These are phyloP conservation scores for Manis javanica DNA, from an alignment of 2,797 vertebrate species.

Conservation along the genomic window DNA sequence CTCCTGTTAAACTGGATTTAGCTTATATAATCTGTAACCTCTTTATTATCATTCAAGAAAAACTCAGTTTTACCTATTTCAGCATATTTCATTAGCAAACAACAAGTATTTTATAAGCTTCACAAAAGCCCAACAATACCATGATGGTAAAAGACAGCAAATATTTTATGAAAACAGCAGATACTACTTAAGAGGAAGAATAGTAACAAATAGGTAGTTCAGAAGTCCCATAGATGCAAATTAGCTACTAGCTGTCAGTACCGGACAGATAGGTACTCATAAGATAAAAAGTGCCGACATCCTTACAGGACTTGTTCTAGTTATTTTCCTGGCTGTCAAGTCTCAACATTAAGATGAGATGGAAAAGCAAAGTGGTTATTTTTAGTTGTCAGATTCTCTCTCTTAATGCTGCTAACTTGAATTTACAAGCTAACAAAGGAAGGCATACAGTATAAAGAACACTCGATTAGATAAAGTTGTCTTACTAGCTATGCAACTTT, in stretches of 20 bases:
- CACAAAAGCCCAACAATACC: background rate
- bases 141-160: background rate
- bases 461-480: conserved; percentile 2
- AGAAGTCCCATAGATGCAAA: background rate
- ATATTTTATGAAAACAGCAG: background rate
- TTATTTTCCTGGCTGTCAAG: background rate
- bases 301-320: background rate
- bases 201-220: background rate
- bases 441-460: background rate
- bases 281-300: background rate
- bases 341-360: conserved; percentile 18
- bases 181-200: background rate
- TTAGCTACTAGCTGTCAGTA: background rate
- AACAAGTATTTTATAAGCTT: background rate
- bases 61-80: conserved; percentile 30
- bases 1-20: background rate
- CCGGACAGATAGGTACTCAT: background rate
- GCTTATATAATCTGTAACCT: conserved; percentile 30
- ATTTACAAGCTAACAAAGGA: conserved; percentile 14
- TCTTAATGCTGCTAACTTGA: background rate
- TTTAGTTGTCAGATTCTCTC: conserved; percentile 27
- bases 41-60: conserved; percentile 30
- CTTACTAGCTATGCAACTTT: background rate
- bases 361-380: conserved; percentile 12
- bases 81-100: conserved; percentile 18